phyloP scores from a whole-genome alignment of 2,888 invertebrate genomes.

The Cynaeus angustus region DNA sequence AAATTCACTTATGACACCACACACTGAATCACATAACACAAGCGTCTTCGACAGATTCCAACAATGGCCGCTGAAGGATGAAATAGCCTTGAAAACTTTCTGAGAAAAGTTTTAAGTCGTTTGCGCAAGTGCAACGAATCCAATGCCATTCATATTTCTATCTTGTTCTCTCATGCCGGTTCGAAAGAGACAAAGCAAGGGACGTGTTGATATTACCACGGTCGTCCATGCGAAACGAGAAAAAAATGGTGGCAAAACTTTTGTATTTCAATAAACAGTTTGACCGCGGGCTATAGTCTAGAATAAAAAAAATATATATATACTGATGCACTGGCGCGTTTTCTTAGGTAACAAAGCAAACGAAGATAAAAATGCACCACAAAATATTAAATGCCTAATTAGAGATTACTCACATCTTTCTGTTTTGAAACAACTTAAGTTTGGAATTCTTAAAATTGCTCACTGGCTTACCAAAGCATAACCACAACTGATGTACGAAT shows the following conservation, averaged over 20 bases:
- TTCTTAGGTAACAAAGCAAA: neutral
- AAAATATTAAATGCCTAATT: no score
- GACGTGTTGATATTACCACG: constrained; percentile 20
- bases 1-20: constrained; percentile 24
- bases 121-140: constrained; percentile 62
- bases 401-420: neutral
- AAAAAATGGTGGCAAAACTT: constrained; percentile 63
- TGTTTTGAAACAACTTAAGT: neutral
- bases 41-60: constrained; percentile 68
- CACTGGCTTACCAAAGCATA: constrained; percentile 2
- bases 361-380: no score
- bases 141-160: constrained; percentile 44
- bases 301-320: constrained; percentile 2
- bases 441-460: neutral
- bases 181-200: constrained; percentile 25
- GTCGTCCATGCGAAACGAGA: constrained; percentile 57
- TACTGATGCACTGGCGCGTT: constrained; percentile 2
- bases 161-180: constrained; percentile 54
- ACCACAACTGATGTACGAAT: constrained; percentile 18
- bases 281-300: constrained; percentile 53
- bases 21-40: constrained; percentile 56
- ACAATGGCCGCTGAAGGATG: constrained; percentile 71
- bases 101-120: constrained; percentile 68
- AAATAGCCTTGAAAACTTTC: constrained; percentile 70
- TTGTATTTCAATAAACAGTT: constrained; percentile 41